phyloP scores from a whole-genome alignment of 1,140 invertebrate genomes.

The Drosophila paulistorum region DNA sequence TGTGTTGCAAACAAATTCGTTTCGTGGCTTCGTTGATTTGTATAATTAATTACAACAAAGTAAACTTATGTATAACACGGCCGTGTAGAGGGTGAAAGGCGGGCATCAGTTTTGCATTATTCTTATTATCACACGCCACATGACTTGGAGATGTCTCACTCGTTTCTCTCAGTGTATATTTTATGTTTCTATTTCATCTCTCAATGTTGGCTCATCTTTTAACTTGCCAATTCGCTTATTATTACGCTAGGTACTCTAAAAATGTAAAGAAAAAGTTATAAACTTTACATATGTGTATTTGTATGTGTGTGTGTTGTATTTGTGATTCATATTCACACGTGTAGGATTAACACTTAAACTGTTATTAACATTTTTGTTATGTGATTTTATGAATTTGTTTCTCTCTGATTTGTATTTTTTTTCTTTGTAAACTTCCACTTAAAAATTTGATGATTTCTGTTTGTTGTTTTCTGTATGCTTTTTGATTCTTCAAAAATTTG shows the following conservation, averaged over 20 bases:
- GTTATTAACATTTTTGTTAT: constrained; percentile 10
- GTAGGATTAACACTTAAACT: constrained; percentile 21
- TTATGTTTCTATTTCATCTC: neutral
- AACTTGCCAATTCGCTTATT: constrained; percentile 26
- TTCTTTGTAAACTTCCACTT: constrained; percentile 12
- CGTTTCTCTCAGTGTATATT: constrained; percentile 32
- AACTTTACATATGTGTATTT: neutral
- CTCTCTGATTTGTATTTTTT: neutral
- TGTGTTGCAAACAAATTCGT: constrained; percentile 47
- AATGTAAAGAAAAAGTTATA: constrained; percentile 19
- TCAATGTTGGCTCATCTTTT: constrained; percentile 54
- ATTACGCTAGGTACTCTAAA: constrained; percentile 32
- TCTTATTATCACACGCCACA: constrained; percentile 53
- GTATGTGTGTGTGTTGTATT: neutral
- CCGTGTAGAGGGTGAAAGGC: constrained; percentile 16
- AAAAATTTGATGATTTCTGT: neutral
- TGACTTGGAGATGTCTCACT: constrained; percentile 22
- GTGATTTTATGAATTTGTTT: neutral
- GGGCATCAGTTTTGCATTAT: constrained; percentile 62
- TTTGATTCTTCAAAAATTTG: constrained; percentile 25
- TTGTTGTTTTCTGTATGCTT: constrained; percentile 16
- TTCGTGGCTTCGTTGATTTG: constrained; percentile 51
- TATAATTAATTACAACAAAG: constrained; percentile 71
- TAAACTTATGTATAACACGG: constrained; percentile 49
- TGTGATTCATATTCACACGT: constrained; percentile 18